Evolutionary conservation across 2,888 invertebrate genomes (phyloP), one percentile per base, ranked within the genome.

Genomic region (Scotopteryx bipunctaria): DNA sequence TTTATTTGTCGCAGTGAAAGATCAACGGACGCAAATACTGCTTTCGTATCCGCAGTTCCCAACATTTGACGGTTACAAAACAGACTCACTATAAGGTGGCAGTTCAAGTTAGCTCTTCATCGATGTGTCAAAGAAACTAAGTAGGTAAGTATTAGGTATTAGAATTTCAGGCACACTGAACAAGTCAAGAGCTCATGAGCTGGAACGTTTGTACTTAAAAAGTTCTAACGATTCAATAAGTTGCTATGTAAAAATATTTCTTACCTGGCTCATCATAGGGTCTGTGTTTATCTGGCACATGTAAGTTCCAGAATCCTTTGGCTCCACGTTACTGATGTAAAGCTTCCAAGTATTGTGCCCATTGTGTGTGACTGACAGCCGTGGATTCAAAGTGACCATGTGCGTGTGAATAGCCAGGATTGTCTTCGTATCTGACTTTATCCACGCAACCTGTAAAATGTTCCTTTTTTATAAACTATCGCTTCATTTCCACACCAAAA

Each of bases 271-370:
- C 81, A 94, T 93, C 96, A 96, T 96, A 32, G 96, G 97, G 76
- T 96, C 95, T 21, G 97, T 97, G 85, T 97, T 97, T 73, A 97
- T 94, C 89, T 97, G 97, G 85, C 97, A 97, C 97, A 97, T 97
- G 88, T 98, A 98, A 37, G 95, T 95, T 64, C 98, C 97, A 21
- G 95, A 96, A 84, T 98, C 98, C 78, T 95, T 95, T 72, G 95
- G 94, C 86, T 96, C 96, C 61, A 97, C 96, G 78, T 95, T 95
- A 69, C 93, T 93, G 83, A 98, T 95, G 89, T 96, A 95, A 72
- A 98, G 93, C 86, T 95, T 96, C 97, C 97, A 97, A 66, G 96
- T 96, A 86, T 97, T 96, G 91, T 97, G 97, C 16, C 97, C 97
- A 82, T 97, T 97, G 90, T 96, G 97, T 61, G 96, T 95, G 64